These are phyloP conservation scores for Linnaemya tessellans DNA, from an alignment of 2,888 invertebrate species.

Conservation along the genomic window DNA sequence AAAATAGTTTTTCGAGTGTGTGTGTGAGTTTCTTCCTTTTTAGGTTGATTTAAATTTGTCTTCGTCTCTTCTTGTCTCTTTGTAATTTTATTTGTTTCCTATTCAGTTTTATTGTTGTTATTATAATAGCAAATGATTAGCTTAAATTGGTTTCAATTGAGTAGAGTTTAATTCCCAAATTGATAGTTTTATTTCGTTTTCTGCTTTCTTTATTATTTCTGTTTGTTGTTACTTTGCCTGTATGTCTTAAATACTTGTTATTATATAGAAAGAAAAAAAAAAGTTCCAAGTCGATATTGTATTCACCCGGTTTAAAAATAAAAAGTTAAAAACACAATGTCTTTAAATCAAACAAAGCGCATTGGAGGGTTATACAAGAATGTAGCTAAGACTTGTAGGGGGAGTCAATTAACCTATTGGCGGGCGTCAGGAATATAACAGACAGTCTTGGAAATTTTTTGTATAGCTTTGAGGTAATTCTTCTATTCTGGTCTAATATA, in stretches of 20 bases:
- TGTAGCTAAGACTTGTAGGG: conserved; percentile 2
- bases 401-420: conserved; percentile 13
- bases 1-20: conserved; percentile 16
- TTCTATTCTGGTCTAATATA: too few relatives aligned
- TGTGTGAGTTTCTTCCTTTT: conserved; percentile 12
- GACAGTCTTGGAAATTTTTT: too few relatives aligned
- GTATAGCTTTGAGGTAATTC: too few relatives aligned
- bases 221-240: conserved; percentile 28
- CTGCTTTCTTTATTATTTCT: neutral
- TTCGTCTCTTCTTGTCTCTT: neutral
- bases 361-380: neutral
- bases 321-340: conserved; percentile 18
- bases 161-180: conserved; percentile 77
- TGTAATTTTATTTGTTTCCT: conserved; percentile 38
- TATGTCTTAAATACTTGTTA: conserved; percentile 48
- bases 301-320: conserved; percentile 19
- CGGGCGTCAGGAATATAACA: neutral
- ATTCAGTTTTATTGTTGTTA: conserved; percentile 52
- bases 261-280: conserved; percentile 24
- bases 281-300: conserved; percentile 18
- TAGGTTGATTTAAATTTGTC: conserved; percentile 38
- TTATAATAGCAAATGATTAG: conserved; percentile 80
- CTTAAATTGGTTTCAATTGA: conserved; percentile 82
- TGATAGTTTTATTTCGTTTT: conserved; percentile 74
- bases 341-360: conserved; percentile 41